phyloP scores from a whole-genome alignment of 2,888 invertebrate genomes.

The Melanotus villosus region DNA sequence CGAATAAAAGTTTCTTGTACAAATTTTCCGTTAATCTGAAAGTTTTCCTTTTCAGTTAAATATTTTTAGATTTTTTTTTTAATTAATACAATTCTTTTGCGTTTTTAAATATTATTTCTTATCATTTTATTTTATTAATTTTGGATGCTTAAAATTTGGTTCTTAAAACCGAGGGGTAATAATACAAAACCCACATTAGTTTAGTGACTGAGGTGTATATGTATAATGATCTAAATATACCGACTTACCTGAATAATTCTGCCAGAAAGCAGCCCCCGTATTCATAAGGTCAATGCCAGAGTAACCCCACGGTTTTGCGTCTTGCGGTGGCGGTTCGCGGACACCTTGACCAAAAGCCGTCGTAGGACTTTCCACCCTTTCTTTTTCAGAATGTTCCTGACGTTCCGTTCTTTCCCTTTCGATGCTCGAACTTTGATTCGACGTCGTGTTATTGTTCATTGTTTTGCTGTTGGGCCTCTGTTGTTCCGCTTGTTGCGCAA shows the following conservation, averaged over 20 bases:
- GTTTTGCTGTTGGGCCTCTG: conserved; percentile 56
- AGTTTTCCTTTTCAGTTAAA: too few relatives aligned
- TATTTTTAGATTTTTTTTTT: too few relatives aligned
- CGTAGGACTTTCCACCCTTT: conserved; percentile 60
- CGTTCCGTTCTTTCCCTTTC: conserved; percentile 60
- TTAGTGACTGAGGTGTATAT: too few relatives aligned
- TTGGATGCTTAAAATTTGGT: too few relatives aligned
- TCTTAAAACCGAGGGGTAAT: too few relatives aligned
- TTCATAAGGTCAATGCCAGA: conserved; percentile 86
- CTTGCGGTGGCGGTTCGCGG: conserved; percentile 69
- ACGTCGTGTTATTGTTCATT: conserved; percentile 55
- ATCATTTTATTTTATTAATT: too few relatives aligned
- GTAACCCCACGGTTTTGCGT: conserved; percentile 77
- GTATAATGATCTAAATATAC: too few relatives aligned
- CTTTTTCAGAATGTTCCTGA: conserved; percentile 50
- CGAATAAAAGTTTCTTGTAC: too few relatives aligned
- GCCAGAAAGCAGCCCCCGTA: conserved; percentile 90
- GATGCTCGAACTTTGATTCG: conserved; percentile 43
- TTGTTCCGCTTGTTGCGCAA: conserved; percentile 56
- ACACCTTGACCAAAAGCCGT: conserved; percentile 61
- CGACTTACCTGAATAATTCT: conserved; percentile 88
- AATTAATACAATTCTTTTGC: too few relatives aligned
- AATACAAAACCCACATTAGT: too few relatives aligned
- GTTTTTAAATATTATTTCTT: too few relatives aligned
- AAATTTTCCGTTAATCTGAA: too few relatives aligned